A percentile compares a stretch with the other conserved stretches of the same genome.
These are phyloP conservation scores for Geotrypetes seraphini DNA, from an alignment of 2,797 vertebrate genomes.

Conservation along the genomic window DNA sequence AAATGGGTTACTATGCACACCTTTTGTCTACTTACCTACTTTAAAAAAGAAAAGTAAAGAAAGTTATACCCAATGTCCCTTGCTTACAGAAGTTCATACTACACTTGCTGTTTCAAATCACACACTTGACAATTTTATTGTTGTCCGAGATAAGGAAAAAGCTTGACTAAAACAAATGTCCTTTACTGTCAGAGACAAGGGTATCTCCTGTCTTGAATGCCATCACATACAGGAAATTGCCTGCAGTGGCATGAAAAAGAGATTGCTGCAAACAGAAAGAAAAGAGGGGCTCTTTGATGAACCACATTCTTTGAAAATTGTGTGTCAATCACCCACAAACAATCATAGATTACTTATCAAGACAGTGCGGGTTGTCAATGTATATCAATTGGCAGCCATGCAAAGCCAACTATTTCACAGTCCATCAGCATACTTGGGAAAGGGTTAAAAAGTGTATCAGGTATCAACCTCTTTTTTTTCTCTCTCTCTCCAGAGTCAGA, in stretches of 20 bases:
- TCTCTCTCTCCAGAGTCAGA: too few relatives aligned
- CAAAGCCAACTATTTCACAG: too few relatives aligned
- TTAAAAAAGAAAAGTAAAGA: conserved; percentile 23
- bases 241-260: conserved; percentile 33
- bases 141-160: conserved; percentile 43
- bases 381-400: too few relatives aligned
- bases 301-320: conserved; percentile 37
- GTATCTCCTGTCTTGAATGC: conserved; percentile 47
- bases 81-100: conserved; percentile 34
- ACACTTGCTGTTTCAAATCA: conserved; percentile 45
- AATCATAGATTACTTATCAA: conserved; percentile 29
- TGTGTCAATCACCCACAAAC: conserved; percentile 41
- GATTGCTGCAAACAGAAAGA: conserved; percentile 33
- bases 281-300: conserved; percentile 41
- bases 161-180: conserved; percentile 43
- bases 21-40: too few relatives aligned
- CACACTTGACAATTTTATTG: conserved; percentile 54
- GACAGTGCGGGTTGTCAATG: too few relatives aligned
- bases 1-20: too few relatives aligned
- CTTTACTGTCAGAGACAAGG: conserved; percentile 67
- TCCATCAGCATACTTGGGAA: too few relatives aligned
- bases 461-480: too few relatives aligned
- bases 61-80: conserved; percentile 18
- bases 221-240: conserved; percentile 47
- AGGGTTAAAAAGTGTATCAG: too few relatives aligned